Conservation (phyloP, 2,797 vertebrate species). For the Salmo trutta region DNA sequence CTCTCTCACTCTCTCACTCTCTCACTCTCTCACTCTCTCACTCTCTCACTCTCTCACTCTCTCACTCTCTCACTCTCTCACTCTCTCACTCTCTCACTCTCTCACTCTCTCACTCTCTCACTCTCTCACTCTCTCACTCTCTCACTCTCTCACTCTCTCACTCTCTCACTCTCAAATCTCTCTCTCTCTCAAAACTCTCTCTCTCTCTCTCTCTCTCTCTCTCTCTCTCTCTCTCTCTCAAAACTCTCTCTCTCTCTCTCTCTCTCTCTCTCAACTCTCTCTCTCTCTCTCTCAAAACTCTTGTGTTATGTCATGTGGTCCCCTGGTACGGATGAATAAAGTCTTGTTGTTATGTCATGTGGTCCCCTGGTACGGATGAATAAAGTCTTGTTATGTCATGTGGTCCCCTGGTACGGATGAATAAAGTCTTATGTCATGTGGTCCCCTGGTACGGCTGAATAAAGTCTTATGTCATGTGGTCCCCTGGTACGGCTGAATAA, state of each 20-base stretch:
- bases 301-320: not conserved
- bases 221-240: not conserved
- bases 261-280: not conserved
- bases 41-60: too few relatives aligned
- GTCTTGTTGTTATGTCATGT: not conserved
- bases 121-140: too few relatives aligned
- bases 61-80: not conserved
- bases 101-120: too few relatives aligned
- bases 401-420: not conserved
- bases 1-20: fast-evolving
- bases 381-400: not conserved
- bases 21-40: too few relatives aligned
- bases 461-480: not conserved
- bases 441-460: not conserved
- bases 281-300: not conserved
- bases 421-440: not conserved
- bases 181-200: too few relatives aligned
- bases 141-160: fast-evolving
- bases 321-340: too few relatives aligned
- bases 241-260: not conserved
- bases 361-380: too few relatives aligned
- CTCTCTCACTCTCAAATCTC: too few relatives aligned
- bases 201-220: not conserved
- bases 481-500: too few relatives aligned
- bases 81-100: not conserved